A percentile compares a stretch with the other conserved stretches of the same genome.
Conservation (phyloP, 2,113 vertebrate species). For the Psittacus erithacus region DNA sequence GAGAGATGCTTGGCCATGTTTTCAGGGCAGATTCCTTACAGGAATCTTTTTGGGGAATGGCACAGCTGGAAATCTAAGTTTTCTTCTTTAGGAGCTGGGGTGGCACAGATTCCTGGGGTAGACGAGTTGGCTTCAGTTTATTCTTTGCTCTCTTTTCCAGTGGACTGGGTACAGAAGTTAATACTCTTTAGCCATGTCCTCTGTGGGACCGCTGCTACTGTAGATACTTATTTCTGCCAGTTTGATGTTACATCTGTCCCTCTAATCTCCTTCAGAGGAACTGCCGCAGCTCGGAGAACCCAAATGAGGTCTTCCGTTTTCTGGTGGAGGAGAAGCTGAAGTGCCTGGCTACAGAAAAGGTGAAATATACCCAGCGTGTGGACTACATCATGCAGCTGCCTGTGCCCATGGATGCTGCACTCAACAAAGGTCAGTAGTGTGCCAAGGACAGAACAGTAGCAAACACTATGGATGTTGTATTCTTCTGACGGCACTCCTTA, state of each 20-base stretch:
- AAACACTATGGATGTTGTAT: not conserved
- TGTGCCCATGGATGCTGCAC: conserved; percentile 95
- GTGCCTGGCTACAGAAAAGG: conserved; percentile 95
- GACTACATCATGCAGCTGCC: conserved; percentile 98
- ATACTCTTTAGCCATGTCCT: not conserved
- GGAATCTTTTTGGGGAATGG: not conserved
- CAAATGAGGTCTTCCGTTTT: conserved; percentile 96
- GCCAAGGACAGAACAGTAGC: not conserved
- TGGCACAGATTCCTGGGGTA: not conserved
- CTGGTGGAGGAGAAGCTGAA: conserved; percentile 96
- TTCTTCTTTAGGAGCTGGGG: not conserved
- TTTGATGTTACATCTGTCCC: not conserved
- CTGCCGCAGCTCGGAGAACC: conserved; percentile 93
- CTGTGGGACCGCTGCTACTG: not conserved
- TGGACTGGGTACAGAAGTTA: not conserved
- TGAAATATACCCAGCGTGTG: conserved; percentile 96
- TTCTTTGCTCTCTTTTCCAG: not conserved
- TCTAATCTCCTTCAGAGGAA: conserved; percentile 83
- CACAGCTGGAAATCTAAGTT: not conserved
- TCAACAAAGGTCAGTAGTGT: conserved; percentile 88
- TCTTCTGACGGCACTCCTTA: not conserved
- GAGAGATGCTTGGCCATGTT: not conserved
- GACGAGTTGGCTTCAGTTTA: not conserved
- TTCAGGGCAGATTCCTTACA: not conserved
- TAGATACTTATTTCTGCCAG: not conserved